A percentile compares a stretch with the other conserved stretches of the same genome.
phyloP scores from a whole-genome alignment of 1,140 invertebrate genomes.

The Lethocerus indicus region DNA sequence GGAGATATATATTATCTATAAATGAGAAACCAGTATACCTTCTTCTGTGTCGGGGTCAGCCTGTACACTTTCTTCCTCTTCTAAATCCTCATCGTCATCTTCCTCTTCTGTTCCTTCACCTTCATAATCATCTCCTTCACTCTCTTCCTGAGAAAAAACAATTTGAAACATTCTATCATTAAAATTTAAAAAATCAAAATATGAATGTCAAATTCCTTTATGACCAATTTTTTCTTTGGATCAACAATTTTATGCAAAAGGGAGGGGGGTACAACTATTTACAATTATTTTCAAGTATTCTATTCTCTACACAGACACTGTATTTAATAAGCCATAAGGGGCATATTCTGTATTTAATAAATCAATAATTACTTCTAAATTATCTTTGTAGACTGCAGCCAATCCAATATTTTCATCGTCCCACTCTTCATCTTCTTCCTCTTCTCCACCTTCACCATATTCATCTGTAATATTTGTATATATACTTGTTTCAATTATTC shows the following conservation, averaged over 20 bases:
- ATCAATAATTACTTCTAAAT: conserved; percentile 34
- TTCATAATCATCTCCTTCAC: conserved; percentile 41
- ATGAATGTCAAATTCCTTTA: not conserved
- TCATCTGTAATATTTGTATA: conserved; percentile 12
- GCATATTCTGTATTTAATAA: not conserved
- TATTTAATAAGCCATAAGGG: not conserved
- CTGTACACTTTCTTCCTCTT: conserved; percentile 40
- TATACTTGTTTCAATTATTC: too few species aligned
- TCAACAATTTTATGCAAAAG: not conserved
- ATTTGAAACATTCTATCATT: conserved; percentile 18
- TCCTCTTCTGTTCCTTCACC: conserved; percentile 40
- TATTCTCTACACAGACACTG: not conserved
- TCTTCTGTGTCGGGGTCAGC: conserved; percentile 33
- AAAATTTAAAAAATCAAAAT: not conserved
- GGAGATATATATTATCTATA: not conserved
- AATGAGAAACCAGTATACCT: not conserved
- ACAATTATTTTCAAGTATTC: not conserved
- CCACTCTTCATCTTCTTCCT: conserved; percentile 44
- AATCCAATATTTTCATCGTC: conserved; percentile 48
- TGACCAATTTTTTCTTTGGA: not conserved
- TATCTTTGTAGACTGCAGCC: conserved; percentile 51
- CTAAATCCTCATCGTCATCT: conserved; percentile 34
- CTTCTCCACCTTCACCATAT: conserved; percentile 24
- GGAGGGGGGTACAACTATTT: not conserved
- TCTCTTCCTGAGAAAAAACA: conserved; percentile 30